Evolutionary conservation across 2,888 invertebrate genomes (phyloP), one percentile per base, ranked within the genome.

Genomic region (Melanophora roralis): DNA sequence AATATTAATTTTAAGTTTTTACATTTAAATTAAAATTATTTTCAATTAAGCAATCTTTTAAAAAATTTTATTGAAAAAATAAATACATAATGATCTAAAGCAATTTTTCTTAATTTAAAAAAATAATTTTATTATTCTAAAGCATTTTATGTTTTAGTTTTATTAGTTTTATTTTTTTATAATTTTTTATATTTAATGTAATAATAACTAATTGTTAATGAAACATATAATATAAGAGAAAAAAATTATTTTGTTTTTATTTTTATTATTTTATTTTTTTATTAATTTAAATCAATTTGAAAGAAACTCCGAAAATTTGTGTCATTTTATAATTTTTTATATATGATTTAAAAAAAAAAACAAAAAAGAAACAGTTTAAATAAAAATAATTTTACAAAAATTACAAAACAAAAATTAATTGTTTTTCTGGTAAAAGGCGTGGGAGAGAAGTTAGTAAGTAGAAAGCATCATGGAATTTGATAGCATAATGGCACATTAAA

Each of bases 331-430:
- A 65, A 69, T 79, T 79, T 75, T 73, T 78, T 79, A 71, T 68
- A 74, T 71, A 79, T 60, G 65, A 51, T 60, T 65, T 74, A 71
- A 71, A 8, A 43, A 40, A 69, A 51, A 69, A 49, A 36, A 76
- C 60, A 11, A 62, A 62, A 75, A 12, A 43, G 23, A 67, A 71
- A 65, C 65, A 53, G 65, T 75, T 79, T 71, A 79, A 78, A 75
- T 75, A 79, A 79, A 79, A 79, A 71, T 67, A 62, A 75, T 79
- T 79, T 79, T 75, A 75, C 75, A 79, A 79, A 75, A 79, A 75
- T 74, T 79, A 68, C 60, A 60, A 53, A 9, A 53, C 53, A 21
- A 21, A 14, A 62, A 3, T 2, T 32, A 1, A 12, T 12, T 14
- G 19, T 49, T 32, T 64, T 49, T 36, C 2, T 14, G 7, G n/a